Evolutionary conservation across 1,140 invertebrate genomes (phyloP), one percentile per base, ranked within the genome.

Genomic region (Hycleus cichorii): DNA sequence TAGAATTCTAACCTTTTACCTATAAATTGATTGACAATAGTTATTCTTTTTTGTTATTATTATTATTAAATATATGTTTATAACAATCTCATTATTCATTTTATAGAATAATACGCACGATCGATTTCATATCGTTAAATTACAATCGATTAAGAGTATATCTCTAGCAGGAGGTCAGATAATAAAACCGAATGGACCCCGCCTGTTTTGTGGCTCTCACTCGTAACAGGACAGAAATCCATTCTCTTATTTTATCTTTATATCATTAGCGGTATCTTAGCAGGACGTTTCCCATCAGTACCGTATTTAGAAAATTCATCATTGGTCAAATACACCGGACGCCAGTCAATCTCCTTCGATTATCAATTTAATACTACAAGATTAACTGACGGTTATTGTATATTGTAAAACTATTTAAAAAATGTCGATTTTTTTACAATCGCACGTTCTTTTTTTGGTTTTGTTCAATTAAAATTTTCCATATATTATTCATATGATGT

Each of bases 21-120:
- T 32, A 32, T 32, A 32, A 32, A 32, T 7, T 32, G 32, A 32
- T 53, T 27, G 32, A 53, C 51, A 53, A 53, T 53, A 47, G 48
- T 47, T 55, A 44, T 58, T 47, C 49, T 49, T 57, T 52, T 52
- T 59, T 18, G 18, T 18, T 18, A 18, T 18, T 32, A 32, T 7
- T 32, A 32, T 18, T 18, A 32, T 4, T 32, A 32, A 4, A 4
- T 32, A 32, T 32, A 32, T 52, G 45, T 60, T 58, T 58, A 60
- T 60, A 64, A 64, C 52, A 64, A 59, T 60, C 47, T 60, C 59
- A 64, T 60, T 64, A 60, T 64, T 58, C 62, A 64, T 58, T 32
- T 32, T 32, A 57, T 42, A 48, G 47, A 44, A 44, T 60, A 45
- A 52, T 32, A 60, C 49, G 54, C 51, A 60, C 55, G 58, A 64